Conservation (phyloP, 2,113 vertebrate species). For the Caracal caracal region DNA sequence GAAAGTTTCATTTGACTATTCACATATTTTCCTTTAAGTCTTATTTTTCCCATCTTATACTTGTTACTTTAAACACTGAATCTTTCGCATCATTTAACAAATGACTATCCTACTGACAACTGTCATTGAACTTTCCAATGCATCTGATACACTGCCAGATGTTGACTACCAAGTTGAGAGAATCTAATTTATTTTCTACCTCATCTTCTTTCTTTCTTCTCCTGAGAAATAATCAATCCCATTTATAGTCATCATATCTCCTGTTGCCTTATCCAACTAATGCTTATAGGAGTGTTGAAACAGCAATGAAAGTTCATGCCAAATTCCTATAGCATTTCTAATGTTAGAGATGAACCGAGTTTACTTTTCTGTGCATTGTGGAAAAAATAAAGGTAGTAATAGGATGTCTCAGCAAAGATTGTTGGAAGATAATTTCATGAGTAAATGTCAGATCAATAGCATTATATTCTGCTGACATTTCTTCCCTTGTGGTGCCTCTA, state of each 20-base stretch:
- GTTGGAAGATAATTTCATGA: conserved; percentile 61
- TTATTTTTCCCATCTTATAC: background rate
- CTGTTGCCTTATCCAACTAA: background rate
- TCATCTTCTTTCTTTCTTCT: background rate
- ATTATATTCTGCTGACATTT: conserved; percentile 59
- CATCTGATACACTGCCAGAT: conserved; percentile 21
- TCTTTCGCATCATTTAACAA: conserved; percentile 23
- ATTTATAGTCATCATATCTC: background rate
- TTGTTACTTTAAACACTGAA: conserved; percentile 25
- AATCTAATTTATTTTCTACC: background rate
- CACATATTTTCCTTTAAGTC: background rate
- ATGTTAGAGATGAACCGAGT: background rate
- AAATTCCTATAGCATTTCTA: background rate
- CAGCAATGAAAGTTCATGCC: background rate
- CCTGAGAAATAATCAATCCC: background rate
- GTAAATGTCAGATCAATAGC: conserved; percentile 68
- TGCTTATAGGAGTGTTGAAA: background rate
- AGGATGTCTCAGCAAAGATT: conserved; percentile 28
- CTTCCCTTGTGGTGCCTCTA: background rate
- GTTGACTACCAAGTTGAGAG: background rate
- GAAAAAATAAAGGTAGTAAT: conserved; percentile 45
- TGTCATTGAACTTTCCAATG: background rate
- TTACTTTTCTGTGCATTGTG: conserved; percentile 35
- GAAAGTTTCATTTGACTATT: background rate
- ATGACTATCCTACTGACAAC: background rate